Conservation (phyloP, 2,888 invertebrate species). For the Eupithecia tripunctaria region DNA sequence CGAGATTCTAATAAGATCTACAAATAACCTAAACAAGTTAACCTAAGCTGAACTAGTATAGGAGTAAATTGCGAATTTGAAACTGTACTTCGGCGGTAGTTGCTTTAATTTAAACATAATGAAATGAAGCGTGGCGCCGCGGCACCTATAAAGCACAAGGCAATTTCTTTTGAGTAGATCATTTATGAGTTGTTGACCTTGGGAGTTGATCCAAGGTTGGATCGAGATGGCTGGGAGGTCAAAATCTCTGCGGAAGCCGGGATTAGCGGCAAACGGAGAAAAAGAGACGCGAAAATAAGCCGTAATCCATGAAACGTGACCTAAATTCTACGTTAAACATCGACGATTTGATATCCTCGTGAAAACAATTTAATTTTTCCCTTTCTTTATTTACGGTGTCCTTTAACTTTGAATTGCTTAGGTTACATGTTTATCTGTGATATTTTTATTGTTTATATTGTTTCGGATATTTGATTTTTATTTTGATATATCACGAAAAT, state of each 20-base stretch:
- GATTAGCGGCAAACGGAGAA: conserved; percentile 83
- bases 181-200: conserved; percentile 57
- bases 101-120: conserved; percentile 36
- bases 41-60: conserved; percentile 15
- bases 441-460: not conserved
- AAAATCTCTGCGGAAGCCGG: conserved; percentile 75
- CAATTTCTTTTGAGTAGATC: conserved; percentile 17
- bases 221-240: conserved; percentile 58
- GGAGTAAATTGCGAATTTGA: conserved; percentile 22
- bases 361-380: conserved; percentile 79
- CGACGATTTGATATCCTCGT: conserved; percentile 79
- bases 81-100: conserved; percentile 26
- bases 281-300: conserved; percentile 81
- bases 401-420: conserved; percentile 65
- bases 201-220: conserved; percentile 55
- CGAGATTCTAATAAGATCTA: conserved; percentile 13
- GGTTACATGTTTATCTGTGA: conserved; percentile 35
- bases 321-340: conserved; percentile 80
- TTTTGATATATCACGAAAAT: not conserved
- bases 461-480: conserved; percentile 1
- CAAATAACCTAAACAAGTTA: conserved; percentile 7
- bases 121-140: conserved; percentile 16
- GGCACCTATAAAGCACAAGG: conserved; percentile 7
- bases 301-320: conserved; percentile 83
- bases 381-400: conserved; percentile 62